Percentiles rank a stretch among this genome's conserved stretches.
These are phyloP conservation scores for Oplegnathus fasciatus DNA, from an alignment of 2,113 vertebrate genomes.

Conservation along the genomic window DNA sequence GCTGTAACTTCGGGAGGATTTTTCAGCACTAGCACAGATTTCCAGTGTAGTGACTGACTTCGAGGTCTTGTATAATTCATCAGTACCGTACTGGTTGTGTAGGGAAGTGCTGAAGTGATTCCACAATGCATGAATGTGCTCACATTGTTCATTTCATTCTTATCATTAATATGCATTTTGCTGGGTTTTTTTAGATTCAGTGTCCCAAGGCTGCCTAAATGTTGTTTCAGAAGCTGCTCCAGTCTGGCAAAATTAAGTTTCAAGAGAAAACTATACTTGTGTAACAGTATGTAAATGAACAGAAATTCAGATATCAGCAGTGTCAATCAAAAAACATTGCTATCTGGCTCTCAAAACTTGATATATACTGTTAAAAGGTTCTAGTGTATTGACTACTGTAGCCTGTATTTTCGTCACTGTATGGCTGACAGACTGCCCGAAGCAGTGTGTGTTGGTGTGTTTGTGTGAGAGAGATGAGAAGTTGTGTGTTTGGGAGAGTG, in stretches of 20 bases:
- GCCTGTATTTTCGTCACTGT: neutral
- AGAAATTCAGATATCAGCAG: slow-evolving; percentile 2
- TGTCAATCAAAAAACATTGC: neutral
- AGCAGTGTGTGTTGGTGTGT: neutral
- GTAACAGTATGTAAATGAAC: slow-evolving; percentile 28
- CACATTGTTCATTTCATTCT: slow-evolving; percentile 39
- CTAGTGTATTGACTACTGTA: neutral
- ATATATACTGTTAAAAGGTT: neutral
- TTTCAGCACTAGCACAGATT: slow-evolving; percentile 13
- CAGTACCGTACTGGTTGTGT: neutral
- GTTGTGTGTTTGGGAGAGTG: neutral
- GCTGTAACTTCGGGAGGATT: neutral
- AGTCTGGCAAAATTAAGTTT: slow-evolving; percentile 26
- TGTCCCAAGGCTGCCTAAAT: slow-evolving; percentile 28
- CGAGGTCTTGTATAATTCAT: slow-evolving; percentile 51
- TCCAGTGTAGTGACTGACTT: slow-evolving; percentile 11
- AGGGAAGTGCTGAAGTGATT: slow-evolving; percentile 10
- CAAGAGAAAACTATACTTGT: neutral
- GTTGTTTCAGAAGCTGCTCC: slow-evolving; percentile 24
- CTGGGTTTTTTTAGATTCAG: neutral
- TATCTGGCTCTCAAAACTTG: neutral
- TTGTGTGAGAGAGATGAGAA: neutral
- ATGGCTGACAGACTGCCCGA: neutral
- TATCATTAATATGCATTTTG: slow-evolving; percentile 53
- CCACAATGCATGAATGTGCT: slow-evolving; percentile 25